A percentile compares a stretch with the other conserved stretches of the same genome.
These are phyloP conservation scores for Pseudorasbora parva DNA, from an alignment of 2,113 vertebrate species.

Conservation along the genomic window DNA sequence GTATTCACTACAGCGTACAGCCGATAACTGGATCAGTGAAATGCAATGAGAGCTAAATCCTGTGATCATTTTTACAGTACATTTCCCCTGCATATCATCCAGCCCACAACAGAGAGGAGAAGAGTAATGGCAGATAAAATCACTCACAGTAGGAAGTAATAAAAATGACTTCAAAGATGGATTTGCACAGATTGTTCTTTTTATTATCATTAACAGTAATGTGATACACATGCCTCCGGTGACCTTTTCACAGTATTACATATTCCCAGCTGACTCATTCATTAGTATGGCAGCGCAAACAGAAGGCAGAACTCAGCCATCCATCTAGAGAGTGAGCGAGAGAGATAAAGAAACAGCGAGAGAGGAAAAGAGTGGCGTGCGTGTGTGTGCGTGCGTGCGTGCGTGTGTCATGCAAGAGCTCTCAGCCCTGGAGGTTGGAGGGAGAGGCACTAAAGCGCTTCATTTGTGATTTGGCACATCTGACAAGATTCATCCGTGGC, in stretches of 20 bases:
- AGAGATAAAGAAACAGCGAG: neutral
- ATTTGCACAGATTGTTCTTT: constrained; percentile 77
- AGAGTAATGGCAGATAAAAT: constrained; percentile 68
- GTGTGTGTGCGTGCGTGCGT: neutral
- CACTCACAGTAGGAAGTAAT: constrained; percentile 53
- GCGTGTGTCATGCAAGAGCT: constrained; percentile 53
- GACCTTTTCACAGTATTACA: constrained; percentile 74
- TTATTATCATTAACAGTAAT: constrained; percentile 80
- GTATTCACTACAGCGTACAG: neutral
- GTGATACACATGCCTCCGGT: constrained; percentile 73
- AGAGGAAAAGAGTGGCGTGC: constrained; percentile 20
- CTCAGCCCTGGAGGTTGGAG: constrained; percentile 41
- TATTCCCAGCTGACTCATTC: constrained; percentile 76
- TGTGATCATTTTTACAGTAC: constrained; percentile 11
- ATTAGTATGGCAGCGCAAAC: constrained; percentile 73
- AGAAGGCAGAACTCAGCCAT: constrained; percentile 67
- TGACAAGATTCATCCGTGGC: constrained; percentile 41
- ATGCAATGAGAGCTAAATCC: constrained; percentile 1
- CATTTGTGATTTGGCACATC: constrained; percentile 47
- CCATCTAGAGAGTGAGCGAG: constrained; percentile 40
- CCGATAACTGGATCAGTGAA: neutral
- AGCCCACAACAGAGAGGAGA: constrained; percentile 22
- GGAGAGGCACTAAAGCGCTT: constrained; percentile 46
- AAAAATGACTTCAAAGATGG: constrained; percentile 64
- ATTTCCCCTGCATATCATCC: constrained; percentile 5